Base-by-base conservation (phyloP, 2,888 invertebrate species). In the Synergus umbraculus region DNA sequence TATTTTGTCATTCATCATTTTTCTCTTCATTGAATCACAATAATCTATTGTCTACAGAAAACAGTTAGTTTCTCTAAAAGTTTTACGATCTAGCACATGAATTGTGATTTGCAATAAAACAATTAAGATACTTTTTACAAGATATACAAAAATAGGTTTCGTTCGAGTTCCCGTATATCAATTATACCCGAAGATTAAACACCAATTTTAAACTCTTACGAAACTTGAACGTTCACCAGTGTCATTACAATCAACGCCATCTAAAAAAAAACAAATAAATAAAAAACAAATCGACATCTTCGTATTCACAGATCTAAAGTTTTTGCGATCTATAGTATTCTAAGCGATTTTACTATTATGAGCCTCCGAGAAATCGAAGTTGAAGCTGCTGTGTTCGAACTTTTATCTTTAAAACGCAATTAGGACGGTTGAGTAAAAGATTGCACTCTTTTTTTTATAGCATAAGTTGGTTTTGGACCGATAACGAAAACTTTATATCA, bases 141-240 rank as follows among this genome's bases (percentile, higher is more conserved):
- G 84, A 81, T 87, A 83, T 88, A 88, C 84, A 88, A 87, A 88
- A 88, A 88, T 88, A 88, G 49, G 73, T 73, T 73, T 73, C 73
- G 73, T 73, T 37, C 66, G 44, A 66, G 66, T 43, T 66, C 43
- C 41, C 65, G 10, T 66, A 44, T 66, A 15, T 44, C 18, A n/a
- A 64, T 44, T 43, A 10, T 29, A n/a, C 29, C 13, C n/a, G n/a
- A 73, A 73, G 29, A 69, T 69, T 49, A 63, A 63, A 69, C 69
- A 69, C 12, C 66, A 12, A 67, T 46, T 44, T 54, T 54, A 9
- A 29, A 18, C 29, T 73, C 37, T 10, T 73, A 15, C 54, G 54
- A 73, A 73, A 73, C 49, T 73, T 54, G 18, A 69, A 73, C 37
- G 9, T 54, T 73, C 73, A 10, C 37, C 54, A 73, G 22, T 37